phyloP scores from a whole-genome alignment of 2,888 invertebrate genomes.

The Hypsopygia costalis region DNA sequence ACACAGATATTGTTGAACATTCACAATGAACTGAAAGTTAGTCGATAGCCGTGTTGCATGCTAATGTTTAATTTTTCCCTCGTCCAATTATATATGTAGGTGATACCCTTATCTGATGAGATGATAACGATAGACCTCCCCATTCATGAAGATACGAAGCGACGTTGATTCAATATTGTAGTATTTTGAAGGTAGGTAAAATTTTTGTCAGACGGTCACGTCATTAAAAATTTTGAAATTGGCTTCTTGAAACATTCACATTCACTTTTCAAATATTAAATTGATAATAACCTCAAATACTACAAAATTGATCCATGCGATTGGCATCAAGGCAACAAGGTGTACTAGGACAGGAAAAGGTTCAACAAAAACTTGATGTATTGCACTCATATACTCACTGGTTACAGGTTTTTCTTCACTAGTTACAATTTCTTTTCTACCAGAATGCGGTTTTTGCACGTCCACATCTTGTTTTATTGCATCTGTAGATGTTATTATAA shows the following conservation, averaged over 20 bases:
- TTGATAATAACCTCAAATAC: constrained; percentile 35
- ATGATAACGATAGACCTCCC: constrained; percentile 49
- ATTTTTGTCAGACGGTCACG: constrained; percentile 5
- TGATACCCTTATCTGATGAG: constrained; percentile 49
- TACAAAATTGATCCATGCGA: constrained; percentile 44
- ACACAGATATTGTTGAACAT: constrained; percentile 71
- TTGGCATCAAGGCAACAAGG: constrained; percentile 33
- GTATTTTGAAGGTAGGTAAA: constrained; percentile 25
- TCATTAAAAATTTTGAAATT: constrained; percentile 11
- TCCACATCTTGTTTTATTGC: constrained; percentile 65
- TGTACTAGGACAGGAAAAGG: constrained; percentile 39
- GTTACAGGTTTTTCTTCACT: constrained; percentile 63
- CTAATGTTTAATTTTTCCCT: constrained; percentile 45
- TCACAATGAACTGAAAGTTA: constrained; percentile 49
- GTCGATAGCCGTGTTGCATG: constrained; percentile 44
- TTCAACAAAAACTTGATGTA: constrained; percentile 42
- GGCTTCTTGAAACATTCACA: constrained; percentile 23
- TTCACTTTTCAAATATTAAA: constrained; percentile 38
- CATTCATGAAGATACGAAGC: constrained; percentile 40
- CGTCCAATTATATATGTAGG: constrained; percentile 42
- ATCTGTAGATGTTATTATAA: constrained; percentile 74
- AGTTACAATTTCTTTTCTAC: constrained; percentile 61
- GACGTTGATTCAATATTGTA: constrained; percentile 41
- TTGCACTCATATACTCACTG: constrained; percentile 67
- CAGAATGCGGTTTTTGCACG: constrained; percentile 65